phyloP scores from a whole-genome alignment of 2,113 vertebrate genomes.

The Talpa occidentalis region DNA sequence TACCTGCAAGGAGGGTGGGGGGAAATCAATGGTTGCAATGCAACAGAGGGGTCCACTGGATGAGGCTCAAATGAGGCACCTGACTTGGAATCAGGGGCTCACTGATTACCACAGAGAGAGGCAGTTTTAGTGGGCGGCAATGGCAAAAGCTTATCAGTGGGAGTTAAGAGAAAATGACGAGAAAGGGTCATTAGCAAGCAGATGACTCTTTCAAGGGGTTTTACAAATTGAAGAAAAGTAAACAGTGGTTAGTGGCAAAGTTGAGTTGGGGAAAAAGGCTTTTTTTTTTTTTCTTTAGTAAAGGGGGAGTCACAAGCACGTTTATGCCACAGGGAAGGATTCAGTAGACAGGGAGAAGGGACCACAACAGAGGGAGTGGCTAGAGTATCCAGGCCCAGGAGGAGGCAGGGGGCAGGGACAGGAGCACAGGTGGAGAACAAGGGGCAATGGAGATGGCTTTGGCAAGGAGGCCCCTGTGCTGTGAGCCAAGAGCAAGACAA shows the following conservation, averaged over 20 bases:
- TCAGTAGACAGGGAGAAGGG: background rate
- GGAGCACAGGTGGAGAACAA: background rate
- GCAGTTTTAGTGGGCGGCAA: background rate
- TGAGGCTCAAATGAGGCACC: background rate
- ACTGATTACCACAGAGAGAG: no score
- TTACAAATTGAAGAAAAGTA: background rate
- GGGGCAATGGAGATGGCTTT: background rate
- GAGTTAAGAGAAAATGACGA: background rate
- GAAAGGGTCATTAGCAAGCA: background rate
- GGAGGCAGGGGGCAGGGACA: background rate
- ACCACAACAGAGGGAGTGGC: background rate
- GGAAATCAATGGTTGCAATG: no score
- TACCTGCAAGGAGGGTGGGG: background rate
- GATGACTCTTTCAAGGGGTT: background rate
- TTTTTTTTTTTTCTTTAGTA: background rate
- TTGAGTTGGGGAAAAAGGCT: no score
- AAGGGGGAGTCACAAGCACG: background rate
- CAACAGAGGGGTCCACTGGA: background rate
- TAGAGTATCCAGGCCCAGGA: background rate
- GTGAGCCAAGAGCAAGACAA: background rate
- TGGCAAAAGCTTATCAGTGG: background rate
- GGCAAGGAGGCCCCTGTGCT: background rate
- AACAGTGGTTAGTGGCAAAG: background rate
- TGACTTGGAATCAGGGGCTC: background rate
- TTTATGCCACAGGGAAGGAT: background rate